Base-by-base conservation (phyloP, 2,888 invertebrate species). In the Euphydryas editha region DNA sequence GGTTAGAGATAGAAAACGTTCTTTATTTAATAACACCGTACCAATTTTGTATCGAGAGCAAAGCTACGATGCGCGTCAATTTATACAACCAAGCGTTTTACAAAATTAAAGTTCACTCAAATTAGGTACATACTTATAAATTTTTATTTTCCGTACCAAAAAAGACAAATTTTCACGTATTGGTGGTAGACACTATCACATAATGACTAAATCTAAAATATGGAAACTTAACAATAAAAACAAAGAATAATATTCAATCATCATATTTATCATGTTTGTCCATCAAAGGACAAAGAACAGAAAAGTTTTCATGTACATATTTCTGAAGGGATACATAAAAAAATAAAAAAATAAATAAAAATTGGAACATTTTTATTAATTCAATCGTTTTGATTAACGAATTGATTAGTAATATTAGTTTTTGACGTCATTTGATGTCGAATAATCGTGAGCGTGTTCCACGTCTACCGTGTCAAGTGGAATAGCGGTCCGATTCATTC, bases 1-100 rank as follows among this genome's bases (percentile, higher is more conserved):
- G 65, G 62, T 68, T 42, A 56, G 47, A 51, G 37, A 51, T 62
- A n/a, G 39, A n/a, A 59, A 67, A 63, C 47, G 36, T 56, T 62
- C 20, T 56, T 59, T 46, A 37, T 37, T 7, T 3, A 49, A 49
- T 11, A 47, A 20, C 10, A 47, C 47, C 10, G 11, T 47, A 18
- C 5, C 42, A 44, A 44, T n/a, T 44, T n/a, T 44, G 42, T 44
- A 44, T 44, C 42, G 5, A 44, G n/a, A 44, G 42, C 42, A 44
- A 44, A n/a, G n/a, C n/a, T 44, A n/a, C n/a, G n/a, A 44, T 44
- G 42, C 42, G n/a, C 15, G n/a, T 15, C 42, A 44, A 42, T 39
- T 39, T 15, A 39, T 39, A 39, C 3, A 39, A 15, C 15, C 3
- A 39, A 39, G 15, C 3, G 11, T 39, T 39, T 39, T 11, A 39